Percentiles rank a stretch among this genome's conserved stretches.
These are phyloP conservation scores for Megalonaias nervosa DNA, from an alignment of 1,140 invertebrate genomes.

Conservation along the genomic window DNA sequence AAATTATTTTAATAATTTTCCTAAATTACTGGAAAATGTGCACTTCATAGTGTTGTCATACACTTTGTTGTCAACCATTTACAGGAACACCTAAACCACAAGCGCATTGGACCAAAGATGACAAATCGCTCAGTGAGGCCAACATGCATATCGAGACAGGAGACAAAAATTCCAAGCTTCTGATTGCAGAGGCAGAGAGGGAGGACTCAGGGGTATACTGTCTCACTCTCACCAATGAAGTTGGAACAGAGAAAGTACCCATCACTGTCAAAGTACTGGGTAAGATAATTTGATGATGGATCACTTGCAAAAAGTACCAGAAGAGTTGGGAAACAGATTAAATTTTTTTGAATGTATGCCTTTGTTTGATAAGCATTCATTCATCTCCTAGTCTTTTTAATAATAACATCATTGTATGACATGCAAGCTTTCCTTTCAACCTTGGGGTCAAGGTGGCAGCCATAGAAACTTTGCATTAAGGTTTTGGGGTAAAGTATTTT, in stretches of 20 bases:
- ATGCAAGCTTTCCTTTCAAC: too few relatives aligned
- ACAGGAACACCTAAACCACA: constrained; percentile 66
- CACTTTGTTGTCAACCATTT: not conserved
- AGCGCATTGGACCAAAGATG: constrained; percentile 71
- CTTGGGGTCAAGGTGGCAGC: too few relatives aligned
- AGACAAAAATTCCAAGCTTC: constrained; percentile 49
- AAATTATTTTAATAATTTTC: not conserved
- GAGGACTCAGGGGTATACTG: constrained; percentile 95
- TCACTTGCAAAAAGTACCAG: too few relatives aligned
- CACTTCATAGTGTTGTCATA: not conserved
- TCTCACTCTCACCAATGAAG: constrained; percentile 89
- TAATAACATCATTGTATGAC: too few relatives aligned
- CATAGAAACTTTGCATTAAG: too few relatives aligned
- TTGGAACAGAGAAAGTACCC: constrained; percentile 90
- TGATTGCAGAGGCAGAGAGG: constrained; percentile 80
- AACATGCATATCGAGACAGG: constrained; percentile 59
- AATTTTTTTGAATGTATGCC: too few relatives aligned
- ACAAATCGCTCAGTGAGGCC: constrained; percentile 71
- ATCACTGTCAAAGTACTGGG: constrained; percentile 93
- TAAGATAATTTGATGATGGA: constrained; percentile 66
- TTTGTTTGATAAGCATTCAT: too few relatives aligned
- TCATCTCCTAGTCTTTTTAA: too few relatives aligned
- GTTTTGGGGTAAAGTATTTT: too few relatives aligned
- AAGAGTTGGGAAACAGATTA: too few relatives aligned
- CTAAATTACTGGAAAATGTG: not conserved